Conservation (phyloP, 2,888 invertebrate genomes). For the Synanthedon vespiformis region DNA sequence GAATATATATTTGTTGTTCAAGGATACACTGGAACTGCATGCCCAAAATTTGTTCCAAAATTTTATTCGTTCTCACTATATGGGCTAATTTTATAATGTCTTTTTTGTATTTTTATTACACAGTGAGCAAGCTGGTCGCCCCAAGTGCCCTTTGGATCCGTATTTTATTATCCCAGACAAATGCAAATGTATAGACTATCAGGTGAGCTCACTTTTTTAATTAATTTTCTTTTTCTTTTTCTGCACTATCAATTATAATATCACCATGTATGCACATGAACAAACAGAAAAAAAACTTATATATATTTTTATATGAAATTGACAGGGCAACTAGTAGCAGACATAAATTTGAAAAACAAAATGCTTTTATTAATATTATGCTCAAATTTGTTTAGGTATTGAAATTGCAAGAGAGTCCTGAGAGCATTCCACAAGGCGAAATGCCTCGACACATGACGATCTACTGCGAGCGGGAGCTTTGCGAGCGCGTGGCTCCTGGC, state of each 20-base stretch:
- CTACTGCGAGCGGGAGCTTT: conserved; percentile 91
- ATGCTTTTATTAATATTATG: not conserved
- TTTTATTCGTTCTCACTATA: not conserved
- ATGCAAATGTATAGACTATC: conserved; percentile 97
- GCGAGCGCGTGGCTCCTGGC: conserved; percentile 96
- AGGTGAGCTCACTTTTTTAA: conserved; percentile 52
- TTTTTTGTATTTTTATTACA: conserved; percentile 37
- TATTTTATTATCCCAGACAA: conserved; percentile 98
- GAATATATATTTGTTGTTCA: not conserved
- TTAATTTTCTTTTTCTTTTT: too few relatives aligned
- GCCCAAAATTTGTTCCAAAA: not conserved
- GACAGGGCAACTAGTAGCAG: not conserved
- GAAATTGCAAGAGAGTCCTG: conserved; percentile 97
- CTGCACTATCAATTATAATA: too few relatives aligned
- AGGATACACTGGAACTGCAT: not conserved
- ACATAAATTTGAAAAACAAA: not conserved
- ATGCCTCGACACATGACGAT: conserved; percentile 96
- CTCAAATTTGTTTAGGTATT: conserved; percentile 65
- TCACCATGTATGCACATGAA: too few relatives aligned
- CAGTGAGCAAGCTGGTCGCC: conserved; percentile 92
- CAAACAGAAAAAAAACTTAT: too few relatives aligned
- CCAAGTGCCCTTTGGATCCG: conserved; percentile 96
- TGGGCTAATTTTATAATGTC: not conserved
- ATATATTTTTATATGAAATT: too few relatives aligned
- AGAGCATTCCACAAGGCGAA: conserved; percentile 91